Percentiles rank a stretch among this genome's conserved stretches.
These are phyloP conservation scores for Castor canadensis DNA, from an alignment of 2,113 vertebrate species.

Conservation along the genomic window DNA sequence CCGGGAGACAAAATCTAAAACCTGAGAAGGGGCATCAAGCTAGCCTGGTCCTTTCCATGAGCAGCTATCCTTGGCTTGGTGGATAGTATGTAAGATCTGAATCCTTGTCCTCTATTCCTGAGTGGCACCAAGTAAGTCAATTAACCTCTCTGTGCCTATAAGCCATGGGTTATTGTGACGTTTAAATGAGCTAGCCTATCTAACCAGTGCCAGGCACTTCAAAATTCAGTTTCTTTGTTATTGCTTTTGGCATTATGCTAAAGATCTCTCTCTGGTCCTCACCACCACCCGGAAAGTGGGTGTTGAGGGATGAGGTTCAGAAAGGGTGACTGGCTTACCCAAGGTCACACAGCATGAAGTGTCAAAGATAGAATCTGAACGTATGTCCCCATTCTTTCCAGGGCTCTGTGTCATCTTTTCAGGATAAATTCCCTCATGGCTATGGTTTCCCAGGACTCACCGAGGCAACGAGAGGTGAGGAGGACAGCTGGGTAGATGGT, in stretches of 20 bases:
- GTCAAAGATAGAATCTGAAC: background rate
- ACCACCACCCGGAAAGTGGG: background rate
- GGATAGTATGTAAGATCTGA: rapidly evolving
- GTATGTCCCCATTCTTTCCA: background rate
- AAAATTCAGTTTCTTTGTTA: background rate
- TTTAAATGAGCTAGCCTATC: background rate
- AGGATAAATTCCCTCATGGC: background rate
- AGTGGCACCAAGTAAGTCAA: background rate
- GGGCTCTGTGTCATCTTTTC: background rate
- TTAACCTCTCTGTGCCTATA: background rate
- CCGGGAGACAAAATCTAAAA: background rate
- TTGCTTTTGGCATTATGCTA: too few species aligned
- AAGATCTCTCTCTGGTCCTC: background rate
- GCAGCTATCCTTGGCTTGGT: background rate
- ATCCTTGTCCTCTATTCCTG: rapidly evolving
- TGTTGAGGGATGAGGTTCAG: background rate
- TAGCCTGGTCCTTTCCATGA: background rate
- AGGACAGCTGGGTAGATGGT: background rate
- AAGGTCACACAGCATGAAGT: background rate
- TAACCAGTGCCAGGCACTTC: too few species aligned
- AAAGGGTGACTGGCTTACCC: background rate
- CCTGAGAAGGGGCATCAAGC: background rate
- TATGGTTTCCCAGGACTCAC: background rate
- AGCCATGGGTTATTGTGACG: background rate
- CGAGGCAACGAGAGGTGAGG: background rate